Conservation (phyloP, 2,113 vertebrate species). For the Gymnogyps californianus region DNA sequence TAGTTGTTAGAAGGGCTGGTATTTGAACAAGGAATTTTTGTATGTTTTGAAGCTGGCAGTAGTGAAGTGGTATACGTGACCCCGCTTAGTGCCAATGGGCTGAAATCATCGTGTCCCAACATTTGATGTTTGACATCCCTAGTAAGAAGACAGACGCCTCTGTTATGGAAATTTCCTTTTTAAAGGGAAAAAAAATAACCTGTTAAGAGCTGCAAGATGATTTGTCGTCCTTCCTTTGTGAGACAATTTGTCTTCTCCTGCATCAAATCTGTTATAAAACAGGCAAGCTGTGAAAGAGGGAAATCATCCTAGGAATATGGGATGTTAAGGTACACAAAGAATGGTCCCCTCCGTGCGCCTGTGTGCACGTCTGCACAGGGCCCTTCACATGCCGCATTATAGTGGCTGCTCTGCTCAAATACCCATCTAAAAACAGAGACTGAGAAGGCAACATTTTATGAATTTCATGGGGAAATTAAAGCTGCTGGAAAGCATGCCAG, state of each 20-base stretch:
- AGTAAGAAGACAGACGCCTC: conserved; percentile 22
- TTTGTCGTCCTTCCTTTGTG: conserved; percentile 69
- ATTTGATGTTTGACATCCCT: conserved; percentile 65
- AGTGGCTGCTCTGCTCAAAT: conserved; percentile 1
- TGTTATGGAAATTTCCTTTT: conserved; percentile 58
- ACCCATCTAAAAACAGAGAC: background rate
- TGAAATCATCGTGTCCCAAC: conserved; percentile 17
- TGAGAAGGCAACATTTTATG: background rate
- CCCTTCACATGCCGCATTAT: background rate
- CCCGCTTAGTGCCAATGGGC: conserved; percentile 22
- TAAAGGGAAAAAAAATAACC: conserved; percentile 66
- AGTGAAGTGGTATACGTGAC: background rate
- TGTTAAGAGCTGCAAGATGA: conserved; percentile 69
- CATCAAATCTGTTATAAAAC: conserved; percentile 75
- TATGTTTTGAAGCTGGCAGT: conserved; percentile 31
- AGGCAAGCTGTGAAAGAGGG: conserved; percentile 78
- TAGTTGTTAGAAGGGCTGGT: background rate
- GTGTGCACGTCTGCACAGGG: background rate
- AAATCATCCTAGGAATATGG: conserved; percentile 63
- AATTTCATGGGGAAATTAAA: background rate
- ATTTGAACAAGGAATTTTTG: conserved; percentile 3
- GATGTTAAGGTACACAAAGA: conserved; percentile 52
- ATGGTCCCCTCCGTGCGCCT: background rate
- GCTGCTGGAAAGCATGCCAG: background rate
- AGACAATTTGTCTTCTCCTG: conserved; percentile 76